Conservation (phyloP, 2,113 vertebrate species). For the Collichthys lucidus region DNA sequence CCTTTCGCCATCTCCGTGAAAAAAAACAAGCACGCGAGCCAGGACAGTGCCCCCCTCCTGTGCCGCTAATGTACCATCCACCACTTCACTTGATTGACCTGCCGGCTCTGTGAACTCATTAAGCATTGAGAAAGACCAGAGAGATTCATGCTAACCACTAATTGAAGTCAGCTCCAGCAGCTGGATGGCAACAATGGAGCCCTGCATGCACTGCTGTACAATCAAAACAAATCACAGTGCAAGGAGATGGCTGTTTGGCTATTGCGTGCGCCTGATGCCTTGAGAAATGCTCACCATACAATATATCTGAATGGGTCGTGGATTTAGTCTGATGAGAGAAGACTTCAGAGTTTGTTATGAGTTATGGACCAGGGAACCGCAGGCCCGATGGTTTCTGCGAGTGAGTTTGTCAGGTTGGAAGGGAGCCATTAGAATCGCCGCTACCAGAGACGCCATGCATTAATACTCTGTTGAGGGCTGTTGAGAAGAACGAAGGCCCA, state of each 20-base stretch:
- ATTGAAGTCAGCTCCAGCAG: slow-evolving; percentile 79
- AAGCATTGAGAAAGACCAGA: slow-evolving; percentile 67
- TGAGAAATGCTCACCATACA: slow-evolving; percentile 67
- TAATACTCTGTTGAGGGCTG: slow-evolving; percentile 67
- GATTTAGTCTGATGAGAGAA: slow-evolving; percentile 73
- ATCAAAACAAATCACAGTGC: slow-evolving; percentile 76
- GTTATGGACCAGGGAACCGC: slow-evolving; percentile 72
- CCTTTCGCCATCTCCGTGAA: not conserved
- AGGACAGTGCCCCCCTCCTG: slow-evolving; percentile 2
- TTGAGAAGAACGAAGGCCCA: slow-evolving; percentile 57
- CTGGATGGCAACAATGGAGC: slow-evolving; percentile 78
- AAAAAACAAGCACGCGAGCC: slow-evolving; percentile 8
- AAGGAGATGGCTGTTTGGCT: slow-evolving; percentile 73
- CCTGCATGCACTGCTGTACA: slow-evolving; percentile 69
- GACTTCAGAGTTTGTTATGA: slow-evolving; percentile 76
- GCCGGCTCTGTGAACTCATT: slow-evolving; percentile 68
- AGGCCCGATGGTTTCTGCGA: slow-evolving; percentile 66
- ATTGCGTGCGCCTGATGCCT: slow-evolving; percentile 59
- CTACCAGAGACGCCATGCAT: slow-evolving; percentile 69
- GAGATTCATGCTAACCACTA: slow-evolving; percentile 75
- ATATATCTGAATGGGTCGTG: slow-evolving; percentile 53
- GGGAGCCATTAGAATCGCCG: slow-evolving; percentile 70
- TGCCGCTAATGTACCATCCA: slow-evolving; percentile 32
- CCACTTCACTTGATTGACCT: slow-evolving; percentile 61
- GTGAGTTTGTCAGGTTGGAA: slow-evolving; percentile 79